These are phyloP conservation scores for Mohoua ochrocephala DNA, from an alignment of 2,113 vertebrate genomes.

Conservation along the genomic window DNA sequence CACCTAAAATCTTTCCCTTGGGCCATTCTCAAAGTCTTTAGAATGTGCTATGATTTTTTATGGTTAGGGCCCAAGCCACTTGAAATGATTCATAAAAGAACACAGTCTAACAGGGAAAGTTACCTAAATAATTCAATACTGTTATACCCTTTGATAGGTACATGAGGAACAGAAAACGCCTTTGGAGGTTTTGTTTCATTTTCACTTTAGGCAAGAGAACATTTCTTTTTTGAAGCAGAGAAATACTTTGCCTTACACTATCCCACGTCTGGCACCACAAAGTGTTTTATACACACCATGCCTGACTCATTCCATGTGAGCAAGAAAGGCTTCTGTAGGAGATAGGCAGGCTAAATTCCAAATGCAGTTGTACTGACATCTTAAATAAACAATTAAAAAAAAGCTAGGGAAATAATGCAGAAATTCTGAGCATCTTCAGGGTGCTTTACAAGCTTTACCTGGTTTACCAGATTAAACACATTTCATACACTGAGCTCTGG, in stretches of 20 bases:
- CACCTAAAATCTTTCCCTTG: neutral
- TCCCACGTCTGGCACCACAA: neutral
- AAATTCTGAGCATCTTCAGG: neutral
- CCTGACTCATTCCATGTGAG: neutral
- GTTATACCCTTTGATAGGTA: conserved; percentile 24
- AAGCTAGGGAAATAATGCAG: neutral
- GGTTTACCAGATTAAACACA: neutral
- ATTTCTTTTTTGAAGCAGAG: conserved; percentile 39
- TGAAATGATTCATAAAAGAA: neutral
- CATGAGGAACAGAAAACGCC: neutral
- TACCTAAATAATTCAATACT: neutral
- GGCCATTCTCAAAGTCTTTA: neutral
- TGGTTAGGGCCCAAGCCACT: neutral
- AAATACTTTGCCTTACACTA: neutral
- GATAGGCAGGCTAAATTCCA: neutral
- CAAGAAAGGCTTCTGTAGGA: neutral
- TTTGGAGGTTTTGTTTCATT: conserved; percentile 23
- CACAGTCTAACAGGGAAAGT: neutral
- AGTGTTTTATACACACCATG: neutral
- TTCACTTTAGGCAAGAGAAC: conserved; percentile 33
- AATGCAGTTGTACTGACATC: neutral
- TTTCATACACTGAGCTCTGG: neutral
- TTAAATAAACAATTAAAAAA: neutral
- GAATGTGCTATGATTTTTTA: neutral
- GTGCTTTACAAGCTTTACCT: neutral